phyloP scores from a whole-genome alignment of 2,113 vertebrate genomes.

The Elgaria multicarinata region DNA sequence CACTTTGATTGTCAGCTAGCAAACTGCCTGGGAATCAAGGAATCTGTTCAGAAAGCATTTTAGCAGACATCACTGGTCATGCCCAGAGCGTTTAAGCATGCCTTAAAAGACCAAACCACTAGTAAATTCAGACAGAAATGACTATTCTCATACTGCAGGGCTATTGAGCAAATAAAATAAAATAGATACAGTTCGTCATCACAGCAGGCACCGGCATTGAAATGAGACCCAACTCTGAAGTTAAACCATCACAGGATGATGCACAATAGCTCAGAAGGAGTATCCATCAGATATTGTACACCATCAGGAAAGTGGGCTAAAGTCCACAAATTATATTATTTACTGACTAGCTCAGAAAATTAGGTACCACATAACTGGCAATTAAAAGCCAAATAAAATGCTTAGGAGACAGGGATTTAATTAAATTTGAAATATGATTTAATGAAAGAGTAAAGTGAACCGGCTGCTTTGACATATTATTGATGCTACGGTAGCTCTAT shows the following conservation, averaged over 20 bases:
- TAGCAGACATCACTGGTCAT: not conserved
- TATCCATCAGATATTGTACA: not conserved
- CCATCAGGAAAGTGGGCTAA: not conserved
- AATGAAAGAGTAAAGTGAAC: slow-evolving; percentile 41
- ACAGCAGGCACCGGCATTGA: not conserved
- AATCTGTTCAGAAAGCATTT: not conserved
- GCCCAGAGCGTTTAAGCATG: not conserved
- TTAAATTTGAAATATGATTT: slow-evolving; percentile 46
- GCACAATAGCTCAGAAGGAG: not conserved
- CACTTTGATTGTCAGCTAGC: not conserved
- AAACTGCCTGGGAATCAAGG: not conserved
- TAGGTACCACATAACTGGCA: not conserved
- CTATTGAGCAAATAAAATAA: not conserved
- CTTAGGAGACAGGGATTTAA: slow-evolving; percentile 22
- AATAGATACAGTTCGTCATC: not conserved
- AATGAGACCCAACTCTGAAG: not conserved
- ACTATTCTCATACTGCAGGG: not conserved
- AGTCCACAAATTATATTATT: not conserved
- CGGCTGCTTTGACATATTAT: slow-evolving; percentile 8
- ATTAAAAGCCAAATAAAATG: slow-evolving; percentile 26
- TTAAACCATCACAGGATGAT: not conserved
- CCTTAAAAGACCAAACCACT: not conserved
- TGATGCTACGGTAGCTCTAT: not conserved
- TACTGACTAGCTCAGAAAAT: slow-evolving; percentile 3
- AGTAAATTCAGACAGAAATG: not conserved